A percentile compares a stretch with the other conserved stretches of the same genome.
Evolutionary conservation across 1,140 invertebrate species (phyloP).

Genomic region (Drosophila chauvacae): DNA sequence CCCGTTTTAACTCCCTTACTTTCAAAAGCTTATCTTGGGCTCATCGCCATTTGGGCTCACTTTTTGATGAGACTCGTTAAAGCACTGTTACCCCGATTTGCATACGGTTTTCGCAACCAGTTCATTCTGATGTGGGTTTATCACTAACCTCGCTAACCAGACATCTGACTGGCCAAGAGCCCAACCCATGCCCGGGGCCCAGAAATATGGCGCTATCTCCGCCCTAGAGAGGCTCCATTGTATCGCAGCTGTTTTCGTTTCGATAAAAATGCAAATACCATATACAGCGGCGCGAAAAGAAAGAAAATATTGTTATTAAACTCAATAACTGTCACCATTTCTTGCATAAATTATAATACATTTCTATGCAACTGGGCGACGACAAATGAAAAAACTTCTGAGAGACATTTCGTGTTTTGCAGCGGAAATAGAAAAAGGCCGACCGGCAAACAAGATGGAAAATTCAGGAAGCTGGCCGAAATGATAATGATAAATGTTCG

Average conservation of each 20-base stretch:
- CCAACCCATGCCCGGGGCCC: slow-evolving; percentile 5
- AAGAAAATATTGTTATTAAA: slow-evolving; percentile 67
- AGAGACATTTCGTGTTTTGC: slow-evolving; percentile 41
- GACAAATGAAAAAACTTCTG: slow-evolving; percentile 29
- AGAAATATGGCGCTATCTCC: slow-evolving; percentile 29
- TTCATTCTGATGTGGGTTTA: slow-evolving; percentile 27
- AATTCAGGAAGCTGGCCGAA: slow-evolving; percentile 56
- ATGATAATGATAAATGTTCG: slow-evolving; percentile 75
- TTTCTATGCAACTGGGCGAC: slow-evolving; percentile 48
- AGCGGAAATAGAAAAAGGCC: slow-evolving; percentile 63
- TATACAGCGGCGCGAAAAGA: slow-evolving; percentile 24
- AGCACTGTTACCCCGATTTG: slow-evolving; percentile 71
- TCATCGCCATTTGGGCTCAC: slow-evolving; percentile 44
- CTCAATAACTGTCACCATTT: slow-evolving; percentile 68
- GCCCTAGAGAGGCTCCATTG: not conserved
- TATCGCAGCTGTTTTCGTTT: slow-evolving; percentile 59
- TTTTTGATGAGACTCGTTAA: slow-evolving; percentile 67
- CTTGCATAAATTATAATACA: slow-evolving; percentile 73
- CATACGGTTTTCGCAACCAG: slow-evolving; percentile 49
- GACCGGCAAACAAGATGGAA: slow-evolving; percentile 44
- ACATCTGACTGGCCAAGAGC: slow-evolving; percentile 40
- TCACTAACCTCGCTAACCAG: slow-evolving; percentile 35
- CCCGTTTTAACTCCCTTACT: slow-evolving; percentile 22
- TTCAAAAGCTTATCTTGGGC: slow-evolving; percentile 42
- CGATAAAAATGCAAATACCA: slow-evolving; percentile 72